Evolutionary conservation across 1,140 invertebrate genomes (phyloP).

Genomic region (Bombus waltoni): DNA sequence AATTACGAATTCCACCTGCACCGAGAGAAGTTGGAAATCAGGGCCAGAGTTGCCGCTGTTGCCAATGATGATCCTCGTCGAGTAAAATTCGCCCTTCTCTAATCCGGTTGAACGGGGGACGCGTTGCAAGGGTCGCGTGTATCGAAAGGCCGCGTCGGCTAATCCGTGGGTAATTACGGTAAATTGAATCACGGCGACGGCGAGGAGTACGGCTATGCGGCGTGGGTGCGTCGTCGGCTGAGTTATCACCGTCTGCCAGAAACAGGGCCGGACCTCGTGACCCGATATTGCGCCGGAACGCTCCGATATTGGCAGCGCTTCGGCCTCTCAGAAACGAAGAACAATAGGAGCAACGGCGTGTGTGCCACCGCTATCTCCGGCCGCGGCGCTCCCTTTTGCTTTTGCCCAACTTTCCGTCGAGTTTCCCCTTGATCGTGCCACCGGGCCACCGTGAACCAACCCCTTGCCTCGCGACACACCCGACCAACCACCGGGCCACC

Average conservation of each 20-base stretch:
- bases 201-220: background rate
- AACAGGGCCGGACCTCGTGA: constrained; percentile 68
- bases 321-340: constrained; percentile 61
- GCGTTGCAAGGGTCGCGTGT: background rate
- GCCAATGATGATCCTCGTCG: background rate
- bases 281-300: constrained; percentile 68
- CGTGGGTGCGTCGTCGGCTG: constrained; percentile 68
- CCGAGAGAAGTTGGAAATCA: no score
- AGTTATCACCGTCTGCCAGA: constrained; percentile 75
- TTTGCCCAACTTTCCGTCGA: constrained; percentile 48
- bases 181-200: constrained; percentile 60
- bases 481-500: background rate
- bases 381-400: constrained; percentile 43
- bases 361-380: constrained; percentile 58
- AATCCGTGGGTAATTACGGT: constrained; percentile 67
- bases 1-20: background rate
- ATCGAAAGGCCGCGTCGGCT: constrained; percentile 2
- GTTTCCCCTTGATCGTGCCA: constrained; percentile 15
- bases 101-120: no score
- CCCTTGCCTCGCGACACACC: constrained; percentile 6
- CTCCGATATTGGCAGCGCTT: constrained; percentile 70
- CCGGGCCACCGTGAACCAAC: background rate
- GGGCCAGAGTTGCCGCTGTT: no score
- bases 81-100: background rate
- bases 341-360: constrained; percentile 60